Conservation (phyloP, 2,797 vertebrate genomes). For the Gallirallus australis region DNA sequence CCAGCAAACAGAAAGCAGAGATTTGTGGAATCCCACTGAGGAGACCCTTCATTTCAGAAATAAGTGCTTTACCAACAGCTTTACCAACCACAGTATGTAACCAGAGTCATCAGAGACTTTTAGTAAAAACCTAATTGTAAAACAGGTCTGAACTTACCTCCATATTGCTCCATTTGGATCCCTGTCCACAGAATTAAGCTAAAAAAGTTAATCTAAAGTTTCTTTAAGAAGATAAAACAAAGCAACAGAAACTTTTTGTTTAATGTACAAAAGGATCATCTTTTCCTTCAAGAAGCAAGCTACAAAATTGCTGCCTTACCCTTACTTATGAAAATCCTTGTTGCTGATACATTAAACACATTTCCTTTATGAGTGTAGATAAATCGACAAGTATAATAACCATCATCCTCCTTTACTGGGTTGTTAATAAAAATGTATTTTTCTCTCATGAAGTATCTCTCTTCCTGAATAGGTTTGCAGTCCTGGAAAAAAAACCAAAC, state of each 20-base stretch:
- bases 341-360: slow-evolving; percentile 73
- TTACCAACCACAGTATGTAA: background rate
- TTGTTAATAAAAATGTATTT: background rate
- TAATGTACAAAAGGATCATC: background rate
- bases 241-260: background rate
- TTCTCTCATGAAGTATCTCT: background rate
- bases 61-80: background rate
- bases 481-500: slow-evolving; percentile 43
- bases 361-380: slow-evolving; percentile 70
- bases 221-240: background rate
- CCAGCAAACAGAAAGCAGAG: background rate
- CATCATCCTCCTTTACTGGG: slow-evolving; percentile 13
- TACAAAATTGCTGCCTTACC: slow-evolving; percentile 58
- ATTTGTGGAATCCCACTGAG: background rate
- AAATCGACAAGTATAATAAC: slow-evolving; percentile 80
- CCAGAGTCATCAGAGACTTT: background rate
- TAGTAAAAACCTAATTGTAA: background rate
- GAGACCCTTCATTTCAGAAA: background rate
- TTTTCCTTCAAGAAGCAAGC: background rate
- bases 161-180: background rate
- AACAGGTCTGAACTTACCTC: background rate
- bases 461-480: slow-evolving; percentile 50
- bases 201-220: background rate
- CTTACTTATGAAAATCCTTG: slow-evolving; percentile 40
- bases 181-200: background rate